These are phyloP conservation scores for Hormiphora californensis DNA, from an alignment of 37 sponge, comb jelly and placozoan species.

Conservation along the genomic window DNA sequence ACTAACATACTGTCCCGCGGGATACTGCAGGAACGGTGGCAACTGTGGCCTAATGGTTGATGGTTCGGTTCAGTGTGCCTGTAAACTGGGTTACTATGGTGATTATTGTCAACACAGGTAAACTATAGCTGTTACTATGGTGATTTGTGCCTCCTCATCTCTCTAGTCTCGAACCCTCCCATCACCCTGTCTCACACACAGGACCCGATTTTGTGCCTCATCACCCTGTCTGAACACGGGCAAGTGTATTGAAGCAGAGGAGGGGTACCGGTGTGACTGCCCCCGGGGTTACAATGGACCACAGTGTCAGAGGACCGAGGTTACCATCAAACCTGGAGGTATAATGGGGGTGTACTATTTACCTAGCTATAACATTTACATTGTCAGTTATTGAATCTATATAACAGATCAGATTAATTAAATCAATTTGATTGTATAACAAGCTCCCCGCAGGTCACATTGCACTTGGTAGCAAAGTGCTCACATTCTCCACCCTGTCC, in stretches of 20 bases:
- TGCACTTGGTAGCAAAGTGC: too few species aligned
- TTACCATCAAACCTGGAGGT: too few species aligned
- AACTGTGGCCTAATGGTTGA: slow-evolving; percentile 14
- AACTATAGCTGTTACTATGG: neutral
- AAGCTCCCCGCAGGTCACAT: too few species aligned
- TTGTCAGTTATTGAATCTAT: too few species aligned
- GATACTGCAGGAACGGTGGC: slow-evolving; percentile 38
- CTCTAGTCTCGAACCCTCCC: too few species aligned
- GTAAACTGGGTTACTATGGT: neutral
- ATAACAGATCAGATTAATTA: too few species aligned
- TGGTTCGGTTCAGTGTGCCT: neutral
- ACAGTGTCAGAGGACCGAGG: neutral
- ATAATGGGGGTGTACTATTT: too few species aligned
- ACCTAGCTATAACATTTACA: too few species aligned
- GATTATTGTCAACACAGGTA: slow-evolving; percentile 31
- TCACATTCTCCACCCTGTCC: neutral
- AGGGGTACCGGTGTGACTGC: slow-evolving; percentile 3
- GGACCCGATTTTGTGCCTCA: neutral
- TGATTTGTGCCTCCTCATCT: neutral
- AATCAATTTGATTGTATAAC: too few species aligned
- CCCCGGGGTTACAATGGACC: slow-evolving; percentile 24
- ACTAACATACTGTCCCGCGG: slow-evolving; percentile 2
- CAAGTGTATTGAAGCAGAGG: neutral
- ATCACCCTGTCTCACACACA: neutral
- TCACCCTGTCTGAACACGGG: neutral